Conservation (phyloP, 2,888 invertebrate genomes). For the Troides helena region DNA sequence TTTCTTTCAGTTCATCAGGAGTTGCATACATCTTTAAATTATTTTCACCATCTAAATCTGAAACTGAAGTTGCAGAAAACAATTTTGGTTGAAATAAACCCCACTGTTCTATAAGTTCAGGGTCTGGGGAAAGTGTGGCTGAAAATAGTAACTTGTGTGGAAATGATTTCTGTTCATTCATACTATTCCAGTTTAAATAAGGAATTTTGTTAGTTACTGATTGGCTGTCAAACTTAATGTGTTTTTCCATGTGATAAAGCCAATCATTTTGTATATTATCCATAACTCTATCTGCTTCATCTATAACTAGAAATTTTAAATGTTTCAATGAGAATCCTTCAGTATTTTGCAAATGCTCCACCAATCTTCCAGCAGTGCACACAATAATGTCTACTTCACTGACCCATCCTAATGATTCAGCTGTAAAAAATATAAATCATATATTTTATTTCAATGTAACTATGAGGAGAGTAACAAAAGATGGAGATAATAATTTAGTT, state of each 20-base stretch:
- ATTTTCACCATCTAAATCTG: constrained; percentile 55
- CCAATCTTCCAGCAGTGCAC: constrained; percentile 95
- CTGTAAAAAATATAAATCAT: constrained; percentile 55
- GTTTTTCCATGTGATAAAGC: constrained; percentile 89
- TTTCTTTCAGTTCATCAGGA: constrained; percentile 87
- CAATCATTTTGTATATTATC: constrained; percentile 95
- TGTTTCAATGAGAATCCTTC: constrained; percentile 86
- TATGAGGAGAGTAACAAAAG: too few relatives aligned
- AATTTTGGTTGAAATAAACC: constrained; percentile 95
- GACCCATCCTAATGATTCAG: constrained; percentile 78
- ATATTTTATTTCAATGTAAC: background rate
- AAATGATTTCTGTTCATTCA: constrained; percentile 70
- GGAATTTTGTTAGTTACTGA: constrained; percentile 72
- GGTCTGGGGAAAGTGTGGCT: constrained; percentile 98
- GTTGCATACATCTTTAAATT: constrained; percentile 88
- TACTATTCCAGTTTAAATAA: constrained; percentile 72
- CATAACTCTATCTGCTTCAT: constrained; percentile 98
- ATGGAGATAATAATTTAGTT: too few relatives aligned
- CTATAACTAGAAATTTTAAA: constrained; percentile 91
- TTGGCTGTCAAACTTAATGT: constrained; percentile 80
- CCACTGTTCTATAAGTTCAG: constrained; percentile 94
- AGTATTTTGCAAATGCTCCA: constrained; percentile 94
- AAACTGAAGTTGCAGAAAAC: constrained; percentile 85
- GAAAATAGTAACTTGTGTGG: constrained; percentile 97
- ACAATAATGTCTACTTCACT: constrained; percentile 91